These are phyloP conservation scores for Onychostruthus taczanowskii DNA, from an alignment of 2,113 vertebrate genomes.

Conservation along the genomic window DNA sequence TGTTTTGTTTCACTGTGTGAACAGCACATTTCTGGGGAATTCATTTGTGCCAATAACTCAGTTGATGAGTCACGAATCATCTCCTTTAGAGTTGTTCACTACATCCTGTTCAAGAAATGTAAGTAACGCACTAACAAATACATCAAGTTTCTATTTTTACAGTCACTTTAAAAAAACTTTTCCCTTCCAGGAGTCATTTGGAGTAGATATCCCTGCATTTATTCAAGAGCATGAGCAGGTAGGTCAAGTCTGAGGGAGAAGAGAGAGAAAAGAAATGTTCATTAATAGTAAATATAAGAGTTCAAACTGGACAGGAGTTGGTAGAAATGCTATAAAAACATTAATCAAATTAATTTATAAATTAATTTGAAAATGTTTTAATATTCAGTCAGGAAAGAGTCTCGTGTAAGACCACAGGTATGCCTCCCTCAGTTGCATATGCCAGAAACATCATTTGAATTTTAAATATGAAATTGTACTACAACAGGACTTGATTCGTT, in stretches of 20 bases:
- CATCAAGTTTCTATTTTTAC: not conserved
- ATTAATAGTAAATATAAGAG: not conserved
- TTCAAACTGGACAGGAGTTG: not conserved
- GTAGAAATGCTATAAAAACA: not conserved
- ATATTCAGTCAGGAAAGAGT: not conserved
- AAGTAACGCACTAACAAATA: not conserved
- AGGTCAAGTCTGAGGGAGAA: not conserved
- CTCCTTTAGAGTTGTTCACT: not conserved
- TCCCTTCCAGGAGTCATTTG: not conserved
- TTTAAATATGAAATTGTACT: not conserved
- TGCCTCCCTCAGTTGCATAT: not conserved
- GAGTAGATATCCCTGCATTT: not conserved
- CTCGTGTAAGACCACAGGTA: not conserved
- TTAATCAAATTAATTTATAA: not conserved
- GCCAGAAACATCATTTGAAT: not conserved
- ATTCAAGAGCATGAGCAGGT: not conserved
- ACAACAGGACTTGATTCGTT: not conserved
- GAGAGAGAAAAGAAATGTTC: not conserved
- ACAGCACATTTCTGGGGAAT: not conserved
- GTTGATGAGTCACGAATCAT: not conserved
- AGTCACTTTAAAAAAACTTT: not conserved
- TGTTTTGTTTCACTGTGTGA: not conserved
- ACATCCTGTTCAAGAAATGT: not conserved
- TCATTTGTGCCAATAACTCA: not conserved
- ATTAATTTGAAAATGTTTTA: not conserved